Evolutionary conservation across 2,888 invertebrate genomes (phyloP).

Genomic region (Sepiola atlantica): DNA sequence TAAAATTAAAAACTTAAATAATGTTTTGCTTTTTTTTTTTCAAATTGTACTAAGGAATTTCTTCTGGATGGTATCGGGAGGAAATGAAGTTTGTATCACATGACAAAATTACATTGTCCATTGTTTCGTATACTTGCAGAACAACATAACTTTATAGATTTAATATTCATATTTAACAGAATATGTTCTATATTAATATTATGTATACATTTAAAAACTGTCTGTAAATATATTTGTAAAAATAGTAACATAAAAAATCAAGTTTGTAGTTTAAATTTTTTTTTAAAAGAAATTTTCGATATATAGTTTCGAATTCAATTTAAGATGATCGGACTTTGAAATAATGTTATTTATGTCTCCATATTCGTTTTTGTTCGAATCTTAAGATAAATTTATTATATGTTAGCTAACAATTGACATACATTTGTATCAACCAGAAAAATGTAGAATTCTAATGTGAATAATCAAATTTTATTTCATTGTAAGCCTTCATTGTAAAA

Average conservation of each 20-base stretch:
- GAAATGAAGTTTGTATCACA: slow-evolving; percentile 18
- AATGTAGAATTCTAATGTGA: no score
- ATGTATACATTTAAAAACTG: background rate
- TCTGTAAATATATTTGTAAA: background rate
- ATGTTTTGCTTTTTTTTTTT: background rate
- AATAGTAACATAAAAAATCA: background rate
- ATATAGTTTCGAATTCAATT: background rate
- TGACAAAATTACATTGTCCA: background rate
- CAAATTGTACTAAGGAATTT: background rate
- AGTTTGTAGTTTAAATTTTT: background rate
- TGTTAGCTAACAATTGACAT: no score
- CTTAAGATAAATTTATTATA: background rate
- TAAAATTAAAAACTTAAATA: background rate
- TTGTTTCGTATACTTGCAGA: background rate
- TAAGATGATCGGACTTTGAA: background rate
- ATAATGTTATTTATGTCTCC: background rate
- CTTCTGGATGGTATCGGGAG: slow-evolving; percentile 16
- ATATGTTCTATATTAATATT: background rate
- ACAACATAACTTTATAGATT: background rate
- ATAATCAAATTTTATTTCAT: no score
- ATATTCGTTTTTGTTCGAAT: background rate
- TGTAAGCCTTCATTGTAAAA: no score
- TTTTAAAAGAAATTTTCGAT: background rate
- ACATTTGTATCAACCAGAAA: no score
- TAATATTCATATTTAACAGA: background rate